A percentile compares a stretch with the other conserved stretches of the same genome.
These are phyloP conservation scores for Acleris cristana DNA, from an alignment of 2,888 invertebrate species.

Conservation along the genomic window DNA sequence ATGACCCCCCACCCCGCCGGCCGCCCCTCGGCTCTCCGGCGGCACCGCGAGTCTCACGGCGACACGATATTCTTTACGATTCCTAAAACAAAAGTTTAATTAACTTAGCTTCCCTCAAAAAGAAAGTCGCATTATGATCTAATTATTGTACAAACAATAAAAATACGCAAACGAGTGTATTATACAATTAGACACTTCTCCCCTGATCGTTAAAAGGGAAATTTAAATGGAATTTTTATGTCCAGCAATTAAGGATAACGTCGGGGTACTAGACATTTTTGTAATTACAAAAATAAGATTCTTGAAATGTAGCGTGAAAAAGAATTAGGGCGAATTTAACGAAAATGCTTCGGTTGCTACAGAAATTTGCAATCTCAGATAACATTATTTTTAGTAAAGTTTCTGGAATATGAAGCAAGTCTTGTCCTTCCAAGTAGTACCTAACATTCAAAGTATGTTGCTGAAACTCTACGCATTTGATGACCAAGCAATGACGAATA, in stretches of 20 bases:
- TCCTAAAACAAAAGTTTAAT: conserved; percentile 75
- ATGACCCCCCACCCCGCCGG: conserved; percentile 60
- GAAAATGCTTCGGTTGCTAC: conserved; percentile 68
- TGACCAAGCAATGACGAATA: background rate
- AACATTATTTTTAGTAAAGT: background rate
- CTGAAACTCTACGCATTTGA: background rate
- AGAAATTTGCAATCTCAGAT: conserved; percentile 9
- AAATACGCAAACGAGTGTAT: conserved; percentile 84
- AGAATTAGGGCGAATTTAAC: conserved; percentile 78
- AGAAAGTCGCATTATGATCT: conserved; percentile 80
- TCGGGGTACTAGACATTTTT: conserved; percentile 83
- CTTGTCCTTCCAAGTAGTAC: background rate
- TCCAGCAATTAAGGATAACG: conserved; percentile 84
- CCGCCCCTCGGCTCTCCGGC: conserved; percentile 49
- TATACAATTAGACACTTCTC: conserved; percentile 84
- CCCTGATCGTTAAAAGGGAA: conserved; percentile 83
- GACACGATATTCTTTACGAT: conserved; percentile 69
- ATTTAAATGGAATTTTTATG: conserved; percentile 85
- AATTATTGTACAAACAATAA: conserved; percentile 83
- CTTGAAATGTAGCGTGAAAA: conserved; percentile 84
- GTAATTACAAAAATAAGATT: conserved; percentile 85
- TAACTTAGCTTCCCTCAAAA: conserved; percentile 68
- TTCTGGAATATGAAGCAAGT: background rate
- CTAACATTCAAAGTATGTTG: background rate
- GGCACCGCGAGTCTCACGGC: conserved; percentile 53